Evolutionary conservation across 2,888 invertebrate genomes (phyloP), one percentile per base, ranked within the genome.

Genomic region (Calameuta idolon): DNA sequence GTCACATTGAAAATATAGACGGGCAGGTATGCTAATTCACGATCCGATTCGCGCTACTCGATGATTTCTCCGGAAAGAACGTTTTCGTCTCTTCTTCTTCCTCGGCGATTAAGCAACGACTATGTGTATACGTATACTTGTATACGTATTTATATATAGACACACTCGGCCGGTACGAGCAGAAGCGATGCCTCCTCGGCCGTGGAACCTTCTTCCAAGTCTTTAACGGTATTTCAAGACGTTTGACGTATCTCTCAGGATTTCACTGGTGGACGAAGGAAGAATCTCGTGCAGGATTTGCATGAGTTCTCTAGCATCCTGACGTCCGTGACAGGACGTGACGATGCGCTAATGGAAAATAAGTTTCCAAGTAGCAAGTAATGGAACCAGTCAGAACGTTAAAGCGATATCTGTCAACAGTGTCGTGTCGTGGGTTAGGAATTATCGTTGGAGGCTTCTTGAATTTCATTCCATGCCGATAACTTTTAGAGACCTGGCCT

Each of bases 331-430:
- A 55, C 55, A 15, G 55, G 71, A 71, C 71, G 71, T 34, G 71
- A 71, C 71, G 71, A 33, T 31, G 71, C 31, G 71, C 31, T 71
- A 34, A 31, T 71, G 71, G 31, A 71, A 71, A 71, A 71, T 71
- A 71, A 31, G 71, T 71, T 71, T 71, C 71, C 71, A 5, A 12
- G 71, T 71, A 33, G 12, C 71, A 23, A 71, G 71, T 34, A 71
- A 71, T 34, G 31, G 31, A 71, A 15, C 71, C 71, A 55, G 71
- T 34, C 71, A 34, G 71, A 34, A 55, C 23, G 23, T 71, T 31
- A 31, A 34, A 31, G 71, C 31, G 71, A 71, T 31, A 34, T 55
- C 31, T 34, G 71, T 71, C 71, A n/a, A 69, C 71, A 33, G 31
- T 11, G 71, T 30, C 71, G 31, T 30, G 23, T 30, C 11, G 30